Base-by-base conservation (phyloP, 2,113 vertebrate genomes). In the Eurypyga helias region DNA sequence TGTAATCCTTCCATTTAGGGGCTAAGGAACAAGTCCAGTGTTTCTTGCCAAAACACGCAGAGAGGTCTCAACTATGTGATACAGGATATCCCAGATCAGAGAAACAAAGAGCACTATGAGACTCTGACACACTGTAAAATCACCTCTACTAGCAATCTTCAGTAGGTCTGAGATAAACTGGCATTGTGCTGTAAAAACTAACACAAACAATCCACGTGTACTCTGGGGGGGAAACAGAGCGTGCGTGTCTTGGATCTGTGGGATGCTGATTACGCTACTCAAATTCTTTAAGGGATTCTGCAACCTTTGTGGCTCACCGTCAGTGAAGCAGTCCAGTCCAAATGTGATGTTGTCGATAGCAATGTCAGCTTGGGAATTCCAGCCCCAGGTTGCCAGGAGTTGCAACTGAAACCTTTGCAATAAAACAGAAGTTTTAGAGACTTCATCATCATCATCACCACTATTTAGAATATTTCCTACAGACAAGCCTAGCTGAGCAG, bases 331-430 rank as follows among this genome's bases (percentile, higher is more conserved):
- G 70, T 98, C 95, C 48, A 98, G 97, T 81, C 98, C 98, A 83
- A 99, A 93, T 2, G 99, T 98, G 67, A 99, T 98, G 45, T 99
- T 98, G 97, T 99, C 99, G 0, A 99, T 31, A 61, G 99, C 99
- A 41, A 99, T 95, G 87, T 99, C 98, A 86, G 98, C 99, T 62
- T 92, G 97, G 57, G 99, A 99, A 97, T 98, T 98, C 95, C 96
- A 96, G 66, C 72, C 96, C 99, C 99, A 99, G 73, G 95, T 92
- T 38, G 98, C 98, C 52, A 97, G 97, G 80, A 99, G 92, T 65
- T 98, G 98, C 43, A 99, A 82, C 5, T 94, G 97, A 96, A 99
- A 99, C 95, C 99, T 99, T 97, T 83, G 57, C 38, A 95, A 60
- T 57, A 93, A 96, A 66, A 88, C 21, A 95, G 18, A 89, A 4